Base-by-base conservation (phyloP, 2,113 vertebrate genomes). In the Cynocephalus volans region DNA sequence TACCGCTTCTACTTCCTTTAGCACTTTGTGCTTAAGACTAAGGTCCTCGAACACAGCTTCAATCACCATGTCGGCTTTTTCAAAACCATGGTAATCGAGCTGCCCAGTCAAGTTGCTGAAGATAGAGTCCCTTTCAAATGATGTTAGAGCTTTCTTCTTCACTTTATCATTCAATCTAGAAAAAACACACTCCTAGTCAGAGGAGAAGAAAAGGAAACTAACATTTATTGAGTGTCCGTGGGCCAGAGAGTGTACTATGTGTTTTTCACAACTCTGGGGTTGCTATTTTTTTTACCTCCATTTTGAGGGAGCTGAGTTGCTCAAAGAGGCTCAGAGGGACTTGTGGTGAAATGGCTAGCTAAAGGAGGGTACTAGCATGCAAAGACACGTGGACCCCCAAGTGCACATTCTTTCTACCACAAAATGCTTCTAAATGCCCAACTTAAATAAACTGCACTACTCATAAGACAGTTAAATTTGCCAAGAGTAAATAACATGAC, bases 11-110 rank as follows among this genome's bases (percentile, higher is more conserved):
- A 99, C 98, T 95, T 99, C 99, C 98, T 99, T 99, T 58, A 99
- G 93, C 91, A 99, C 99, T 93, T 98, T 99, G 96, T 99, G 99
- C 90, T 99, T 99, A 97, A 99, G 97, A 60, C 87, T 98, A 14
- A 99, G 97, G 98, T 99, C 99, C 97, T 99, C 99, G 11, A 99
- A 99, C 87, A 99, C 99, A 0, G 99, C 99, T 98, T 99, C 99
- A 0, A 99, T 99, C 88, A 99, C 99, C 99, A 99, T 99, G 98
- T 99, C 99, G 0, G 98, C 99, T 77, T 99, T 99, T 64, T 99
- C 98, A 90, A 99, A 99, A 92, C 99, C 99, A 33, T 97, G 98
- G 98, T 99, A 99, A 90, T 99, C 99, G 76, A 99, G 98, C 98
- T 99, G 99, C 15, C 99, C 98, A 0, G 96, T 98, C 98, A 99